phyloP scores from a whole-genome alignment of 2,888 invertebrate genomes.

The Agrochola lota region DNA sequence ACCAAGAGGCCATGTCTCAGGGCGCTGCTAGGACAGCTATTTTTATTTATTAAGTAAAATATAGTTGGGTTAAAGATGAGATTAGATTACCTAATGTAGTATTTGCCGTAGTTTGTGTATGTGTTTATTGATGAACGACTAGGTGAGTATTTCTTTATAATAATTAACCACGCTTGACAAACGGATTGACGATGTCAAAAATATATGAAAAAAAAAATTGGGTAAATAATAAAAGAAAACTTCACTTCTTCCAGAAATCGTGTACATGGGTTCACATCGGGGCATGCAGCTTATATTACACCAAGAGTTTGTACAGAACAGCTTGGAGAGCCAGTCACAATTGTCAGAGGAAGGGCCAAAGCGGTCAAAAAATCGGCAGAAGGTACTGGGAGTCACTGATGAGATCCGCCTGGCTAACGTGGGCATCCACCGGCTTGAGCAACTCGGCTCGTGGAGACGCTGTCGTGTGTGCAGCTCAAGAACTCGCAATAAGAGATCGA shows the following conservation, averaged over 20 bases:
- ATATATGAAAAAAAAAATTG: background rate
- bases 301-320: background rate
- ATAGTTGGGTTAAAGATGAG: background rate
- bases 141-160: background rate
- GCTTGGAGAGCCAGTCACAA: background rate
- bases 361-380: background rate
- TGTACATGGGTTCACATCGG: background rate
- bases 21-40: background rate
- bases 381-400: background rate
- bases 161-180: background rate
- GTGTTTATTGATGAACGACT: background rate
- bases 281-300: background rate
- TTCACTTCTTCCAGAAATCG: background rate
- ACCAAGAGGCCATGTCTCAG: background rate
- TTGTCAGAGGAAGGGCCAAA: background rate
- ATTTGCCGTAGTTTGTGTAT: background rate
- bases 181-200: background rate
- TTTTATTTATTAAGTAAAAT: background rate
- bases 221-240: background rate
- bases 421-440: background rate
- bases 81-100: background rate
- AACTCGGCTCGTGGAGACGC: background rate
- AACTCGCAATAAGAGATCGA: background rate
- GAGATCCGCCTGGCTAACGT: background rate
- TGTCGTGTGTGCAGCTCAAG: conserved; percentile 8